phyloP scores from a whole-genome alignment of 92 coral and sea anemone genomes.

The Micromussa lordhowensis region DNA sequence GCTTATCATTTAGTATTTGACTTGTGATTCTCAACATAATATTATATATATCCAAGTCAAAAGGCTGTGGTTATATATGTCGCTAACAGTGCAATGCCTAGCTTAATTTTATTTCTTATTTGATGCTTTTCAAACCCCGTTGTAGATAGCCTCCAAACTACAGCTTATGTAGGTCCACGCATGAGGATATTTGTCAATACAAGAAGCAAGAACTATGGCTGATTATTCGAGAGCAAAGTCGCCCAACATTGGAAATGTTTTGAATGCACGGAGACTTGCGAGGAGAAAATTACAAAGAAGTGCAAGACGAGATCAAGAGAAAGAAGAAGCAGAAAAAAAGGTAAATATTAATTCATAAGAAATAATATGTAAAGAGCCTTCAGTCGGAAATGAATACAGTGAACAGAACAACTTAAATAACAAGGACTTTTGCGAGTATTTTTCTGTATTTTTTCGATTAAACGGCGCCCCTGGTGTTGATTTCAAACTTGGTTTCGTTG shows the following conservation, averaged over 20 bases:
- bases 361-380: not conserved
- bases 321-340: conserved; percentile 11
- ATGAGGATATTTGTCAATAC: not conserved
- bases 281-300: conserved; percentile 27
- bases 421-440: no score
- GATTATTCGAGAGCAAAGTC: conserved; percentile 22
- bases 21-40: not conserved
- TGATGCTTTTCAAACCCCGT: not conserved
- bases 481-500: no score
- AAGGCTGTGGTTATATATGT: not conserved
- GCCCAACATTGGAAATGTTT: conserved; percentile 41
- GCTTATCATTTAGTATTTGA: not conserved
- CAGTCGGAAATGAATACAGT: not conserved
- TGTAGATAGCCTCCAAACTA: not conserved
- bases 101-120: not conserved
- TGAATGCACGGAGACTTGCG: conserved; percentile 30
- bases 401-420: not conserved
- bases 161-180: not conserved
- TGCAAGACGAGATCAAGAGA: conserved; percentile 11
- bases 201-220: conserved; percentile 24
- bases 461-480: no score
- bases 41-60: not conserved
- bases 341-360: not conserved
- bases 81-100: not conserved
- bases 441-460: no score